Evolutionary conservation across 2,113 vertebrate species (phyloP).

Genomic region (Tyto alba): DNA sequence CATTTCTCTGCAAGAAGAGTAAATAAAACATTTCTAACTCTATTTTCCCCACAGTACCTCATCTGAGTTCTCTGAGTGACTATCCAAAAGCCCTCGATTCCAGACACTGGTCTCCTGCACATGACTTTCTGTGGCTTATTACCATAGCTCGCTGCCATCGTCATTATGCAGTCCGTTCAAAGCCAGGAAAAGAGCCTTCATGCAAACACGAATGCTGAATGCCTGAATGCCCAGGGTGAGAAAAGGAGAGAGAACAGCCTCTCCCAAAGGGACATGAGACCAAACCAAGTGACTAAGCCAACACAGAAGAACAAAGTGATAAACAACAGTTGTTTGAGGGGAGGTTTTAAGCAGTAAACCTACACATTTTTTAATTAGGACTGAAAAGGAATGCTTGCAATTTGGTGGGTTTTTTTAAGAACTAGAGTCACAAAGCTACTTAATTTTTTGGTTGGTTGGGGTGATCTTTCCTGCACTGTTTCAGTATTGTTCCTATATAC

Average conservation of each 20-base stretch:
- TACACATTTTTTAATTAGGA: not conserved
- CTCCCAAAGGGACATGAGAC: not conserved
- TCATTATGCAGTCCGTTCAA: fast-evolving
- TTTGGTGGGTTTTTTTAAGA: not conserved
- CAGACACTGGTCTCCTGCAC: not conserved
- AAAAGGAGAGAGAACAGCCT: not conserved
- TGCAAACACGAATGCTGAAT: not conserved
- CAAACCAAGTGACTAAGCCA: not conserved
- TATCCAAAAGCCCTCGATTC: not conserved
- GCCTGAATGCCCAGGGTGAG: not conserved
- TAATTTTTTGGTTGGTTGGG: not conserved
- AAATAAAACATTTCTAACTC: not conserved
- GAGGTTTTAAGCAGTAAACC: not conserved
- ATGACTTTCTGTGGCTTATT: not conserved
- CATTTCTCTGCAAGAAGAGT: not conserved
- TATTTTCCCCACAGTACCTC: not conserved
- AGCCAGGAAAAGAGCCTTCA: not conserved
- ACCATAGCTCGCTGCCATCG: not conserved
- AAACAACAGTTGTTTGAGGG: not conserved
- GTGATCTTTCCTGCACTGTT: not conserved
- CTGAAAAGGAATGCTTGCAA: not conserved
- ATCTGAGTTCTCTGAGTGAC: not conserved
- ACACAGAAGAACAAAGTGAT: not conserved
- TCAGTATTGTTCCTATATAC: not conserved
- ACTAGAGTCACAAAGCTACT: not conserved